These are phyloP conservation scores for Eidolon helvum DNA, from an alignment of 2,113 vertebrate genomes.

Conservation along the genomic window DNA sequence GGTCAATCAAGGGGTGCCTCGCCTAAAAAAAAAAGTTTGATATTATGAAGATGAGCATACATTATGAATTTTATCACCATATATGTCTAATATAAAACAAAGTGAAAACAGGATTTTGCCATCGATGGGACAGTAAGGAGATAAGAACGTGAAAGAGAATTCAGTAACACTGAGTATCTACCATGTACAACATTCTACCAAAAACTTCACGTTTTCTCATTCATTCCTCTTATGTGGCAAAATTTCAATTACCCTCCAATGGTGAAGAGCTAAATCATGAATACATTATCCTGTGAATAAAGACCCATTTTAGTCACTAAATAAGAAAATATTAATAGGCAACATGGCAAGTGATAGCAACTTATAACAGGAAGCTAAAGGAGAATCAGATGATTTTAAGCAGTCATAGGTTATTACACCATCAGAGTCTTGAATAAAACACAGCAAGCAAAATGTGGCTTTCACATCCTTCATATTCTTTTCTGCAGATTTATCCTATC, in stretches of 20 bases:
- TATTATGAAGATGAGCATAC: neutral
- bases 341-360: neutral
- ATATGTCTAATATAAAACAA: conserved; percentile 20
- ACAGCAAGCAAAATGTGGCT: neutral
- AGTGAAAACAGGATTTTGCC: neutral
- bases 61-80: neutral
- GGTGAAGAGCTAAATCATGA: conserved; percentile 20
- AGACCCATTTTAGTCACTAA: conserved; percentile 2
- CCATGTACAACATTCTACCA: neutral
- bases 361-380: conserved; percentile 34
- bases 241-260: neutral
- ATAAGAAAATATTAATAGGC: conserved; percentile 19
- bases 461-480: conserved; percentile 16
- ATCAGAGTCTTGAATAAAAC: neutral
- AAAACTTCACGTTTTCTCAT: neutral
- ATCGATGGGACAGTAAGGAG: neutral
- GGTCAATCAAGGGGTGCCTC: too few relatives aligned
- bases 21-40: too few relatives aligned
- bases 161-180: neutral
- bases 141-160: neutral
- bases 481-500: neutral
- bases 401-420: neutral
- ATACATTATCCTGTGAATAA: conserved; percentile 17
- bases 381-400: conserved; percentile 9
- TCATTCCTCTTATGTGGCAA: neutral